Conservation (phyloP, 2,797 vertebrate genomes). For the Eleutherodactylus coqui region DNA sequence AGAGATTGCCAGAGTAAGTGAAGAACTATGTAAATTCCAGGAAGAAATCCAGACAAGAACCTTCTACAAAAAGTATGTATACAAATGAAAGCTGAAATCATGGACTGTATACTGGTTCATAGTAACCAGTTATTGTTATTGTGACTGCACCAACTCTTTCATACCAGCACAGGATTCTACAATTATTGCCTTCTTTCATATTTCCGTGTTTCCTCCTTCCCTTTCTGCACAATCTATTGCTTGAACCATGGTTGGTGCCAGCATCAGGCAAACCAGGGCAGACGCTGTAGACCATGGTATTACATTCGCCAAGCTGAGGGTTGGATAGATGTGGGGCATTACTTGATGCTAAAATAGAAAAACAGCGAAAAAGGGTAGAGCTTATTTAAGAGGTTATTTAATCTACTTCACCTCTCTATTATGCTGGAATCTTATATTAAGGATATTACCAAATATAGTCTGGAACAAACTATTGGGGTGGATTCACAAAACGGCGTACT, state of each 20-base stretch:
- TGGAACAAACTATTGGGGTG: no score
- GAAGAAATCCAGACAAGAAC: slow-evolving; percentile 88
- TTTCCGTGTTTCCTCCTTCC: neutral
- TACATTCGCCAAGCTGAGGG: neutral
- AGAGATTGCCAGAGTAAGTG: slow-evolving; percentile 95
- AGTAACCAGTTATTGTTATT: neutral
- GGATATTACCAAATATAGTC: no score
- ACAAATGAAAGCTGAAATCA: neutral
- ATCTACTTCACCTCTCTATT: neutral
- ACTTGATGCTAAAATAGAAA: neutral
- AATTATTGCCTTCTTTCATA: neutral
- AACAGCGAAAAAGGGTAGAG: neutral
- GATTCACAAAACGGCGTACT: no score
- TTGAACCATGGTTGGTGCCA: neutral
- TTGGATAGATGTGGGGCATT: neutral
- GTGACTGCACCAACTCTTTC: neutral
- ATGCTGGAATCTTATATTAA: no score
- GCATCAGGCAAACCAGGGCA: neutral
- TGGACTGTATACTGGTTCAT: neutral
- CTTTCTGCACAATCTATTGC: neutral
- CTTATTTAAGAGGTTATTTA: no score
- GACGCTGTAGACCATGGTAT: neutral
- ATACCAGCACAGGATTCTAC: neutral
- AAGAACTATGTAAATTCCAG: slow-evolving; percentile 97
- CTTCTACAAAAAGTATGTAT: slow-evolving; percentile 84